Evolutionary conservation across 1,140 invertebrate genomes (phyloP), one percentile per base, ranked within the genome.

Genomic region (Drosophila busckii): DNA sequence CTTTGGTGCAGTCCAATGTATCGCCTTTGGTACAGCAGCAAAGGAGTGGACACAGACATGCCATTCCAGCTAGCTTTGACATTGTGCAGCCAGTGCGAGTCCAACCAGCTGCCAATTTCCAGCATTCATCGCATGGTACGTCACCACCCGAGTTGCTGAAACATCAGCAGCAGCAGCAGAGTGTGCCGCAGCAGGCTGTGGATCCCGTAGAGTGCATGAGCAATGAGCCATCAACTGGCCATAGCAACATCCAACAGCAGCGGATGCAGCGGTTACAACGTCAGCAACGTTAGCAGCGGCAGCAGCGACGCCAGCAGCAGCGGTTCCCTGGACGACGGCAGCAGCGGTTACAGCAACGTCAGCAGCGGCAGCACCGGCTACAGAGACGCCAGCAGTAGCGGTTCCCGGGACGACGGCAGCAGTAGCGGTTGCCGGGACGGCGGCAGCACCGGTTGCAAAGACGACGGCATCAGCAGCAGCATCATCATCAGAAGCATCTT

Each of bases 191-290:
- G 10, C 48, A 67, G 17, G 38, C 58, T 9, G 31, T 46, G 1
- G 80, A 84, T 19, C 44, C 59, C 6, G 75, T 69, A 25, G 66
- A 78, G n/a, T 42, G 49, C 4, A 37, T 52, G 2, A 60, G 17
- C 20, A 55, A 25, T 3, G 75, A 84, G 23, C 49, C 53, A 4
- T 28, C 59, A 3, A 29, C 19, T 13, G 38, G 68, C 2, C 75
- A 73, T 16, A n/a, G n/a, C n/a, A n/a, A n/a, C n/a, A 31, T 62
- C 25, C 76, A 76, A 13, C 78, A 67, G 65, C 85, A 59, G 71
- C 76, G 52, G 50, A 85, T 66, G 52, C 87, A 88, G 25, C 89
- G 89, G 37, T 59, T 86, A 2, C 78, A 86, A 15, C 80, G 82
- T 20, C 83, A 84, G 32, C 78, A 84, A 8, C 64, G 65, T 12